These are phyloP conservation scores for Phalangium opilio DNA, from an alignment of 2,888 invertebrate genomes.

Conservation along the genomic window DNA sequence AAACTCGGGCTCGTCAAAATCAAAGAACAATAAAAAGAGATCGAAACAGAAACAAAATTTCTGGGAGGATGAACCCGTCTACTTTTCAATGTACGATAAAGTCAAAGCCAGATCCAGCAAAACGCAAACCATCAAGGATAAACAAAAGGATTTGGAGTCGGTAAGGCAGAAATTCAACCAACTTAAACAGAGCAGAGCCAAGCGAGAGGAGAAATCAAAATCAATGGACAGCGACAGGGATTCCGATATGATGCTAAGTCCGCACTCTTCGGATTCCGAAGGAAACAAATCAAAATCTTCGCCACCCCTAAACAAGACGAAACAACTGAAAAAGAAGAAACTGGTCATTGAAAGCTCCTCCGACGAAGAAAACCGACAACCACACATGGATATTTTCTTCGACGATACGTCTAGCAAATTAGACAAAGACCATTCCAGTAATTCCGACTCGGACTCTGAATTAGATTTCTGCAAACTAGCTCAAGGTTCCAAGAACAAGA, in stretches of 20 bases:
- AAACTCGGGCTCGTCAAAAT: slow-evolving; percentile 6
- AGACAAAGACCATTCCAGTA: slow-evolving; percentile 12
- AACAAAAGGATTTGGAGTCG: slow-evolving; percentile 68
- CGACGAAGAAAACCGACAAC: slow-evolving; percentile 11
- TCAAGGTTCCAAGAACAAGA: slow-evolving; percentile 8
- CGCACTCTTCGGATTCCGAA: slow-evolving; percentile 18
- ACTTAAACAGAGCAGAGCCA: slow-evolving; percentile 50
- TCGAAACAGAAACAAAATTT: slow-evolving; percentile 40
- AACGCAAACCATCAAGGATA: slow-evolving; percentile 21
- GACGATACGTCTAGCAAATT: slow-evolving; percentile 8
- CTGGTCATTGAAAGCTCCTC: slow-evolving; percentile 20
- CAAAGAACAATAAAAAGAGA: slow-evolving; percentile 7
- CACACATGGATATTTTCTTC: background rate
- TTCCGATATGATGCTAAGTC: slow-evolving; percentile 17
- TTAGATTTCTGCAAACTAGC: slow-evolving; percentile 12
- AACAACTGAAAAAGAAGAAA: slow-evolving; percentile 20
- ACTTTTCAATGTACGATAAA: slow-evolving; percentile 95
- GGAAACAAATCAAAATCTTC: slow-evolving; percentile 13
- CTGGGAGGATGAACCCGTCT: slow-evolving; percentile 70
- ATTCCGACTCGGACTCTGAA: slow-evolving; percentile 18
- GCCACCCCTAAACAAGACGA: slow-evolving; percentile 8
- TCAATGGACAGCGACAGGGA: slow-evolving; percentile 21
- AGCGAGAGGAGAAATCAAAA: slow-evolving; percentile 29
- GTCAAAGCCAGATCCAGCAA: slow-evolving; percentile 76
- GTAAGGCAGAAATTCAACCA: slow-evolving; percentile 72